A percentile compares a stretch with the other conserved stretches of the same genome.
phyloP scores from a whole-genome alignment of 1,140 invertebrate species.

The Calephelis virginiensis region DNA sequence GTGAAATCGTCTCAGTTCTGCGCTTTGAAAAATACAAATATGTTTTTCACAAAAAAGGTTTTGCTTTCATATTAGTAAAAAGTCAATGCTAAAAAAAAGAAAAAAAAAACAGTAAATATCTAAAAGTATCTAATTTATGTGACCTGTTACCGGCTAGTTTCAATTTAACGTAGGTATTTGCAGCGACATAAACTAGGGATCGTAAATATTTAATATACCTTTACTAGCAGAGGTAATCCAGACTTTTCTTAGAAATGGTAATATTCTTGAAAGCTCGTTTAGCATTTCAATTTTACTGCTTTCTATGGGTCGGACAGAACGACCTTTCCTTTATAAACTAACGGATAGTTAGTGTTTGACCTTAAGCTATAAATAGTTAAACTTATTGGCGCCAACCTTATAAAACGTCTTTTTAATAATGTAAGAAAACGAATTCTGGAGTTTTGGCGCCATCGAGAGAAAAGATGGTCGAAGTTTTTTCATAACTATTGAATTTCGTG shows the following conservation, averaged over 20 bases:
- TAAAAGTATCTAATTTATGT: slow-evolving; percentile 8
- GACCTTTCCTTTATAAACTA: slow-evolving; percentile 7
- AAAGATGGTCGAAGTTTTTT: no score
- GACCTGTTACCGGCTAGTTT: not conserved
- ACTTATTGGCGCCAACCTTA: no score
- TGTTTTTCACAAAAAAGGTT: no score
- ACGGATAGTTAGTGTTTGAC: not conserved
- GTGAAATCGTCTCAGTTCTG: no score
- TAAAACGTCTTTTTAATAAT: no score
- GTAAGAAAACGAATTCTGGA: no score
- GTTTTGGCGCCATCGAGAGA: no score
- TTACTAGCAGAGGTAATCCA: slow-evolving; percentile 24
- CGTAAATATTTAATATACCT: slow-evolving; percentile 34
- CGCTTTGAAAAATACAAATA: no score
- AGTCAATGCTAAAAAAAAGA: no score
- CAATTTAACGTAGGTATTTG: slow-evolving; percentile 19
- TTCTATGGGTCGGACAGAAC: not conserved
- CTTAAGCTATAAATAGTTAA: not conserved
- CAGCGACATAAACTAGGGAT: slow-evolving; percentile 23
- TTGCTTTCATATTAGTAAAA: no score
- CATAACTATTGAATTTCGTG: no score
- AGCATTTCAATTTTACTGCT: slow-evolving; percentile 19
- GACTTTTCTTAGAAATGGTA: slow-evolving; percentile 23
- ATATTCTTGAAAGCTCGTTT: slow-evolving; percentile 19
- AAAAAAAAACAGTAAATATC: no score